phyloP scores from a whole-genome alignment of 2,888 invertebrate genomes.

The Gandaritis pyraliata region DNA sequence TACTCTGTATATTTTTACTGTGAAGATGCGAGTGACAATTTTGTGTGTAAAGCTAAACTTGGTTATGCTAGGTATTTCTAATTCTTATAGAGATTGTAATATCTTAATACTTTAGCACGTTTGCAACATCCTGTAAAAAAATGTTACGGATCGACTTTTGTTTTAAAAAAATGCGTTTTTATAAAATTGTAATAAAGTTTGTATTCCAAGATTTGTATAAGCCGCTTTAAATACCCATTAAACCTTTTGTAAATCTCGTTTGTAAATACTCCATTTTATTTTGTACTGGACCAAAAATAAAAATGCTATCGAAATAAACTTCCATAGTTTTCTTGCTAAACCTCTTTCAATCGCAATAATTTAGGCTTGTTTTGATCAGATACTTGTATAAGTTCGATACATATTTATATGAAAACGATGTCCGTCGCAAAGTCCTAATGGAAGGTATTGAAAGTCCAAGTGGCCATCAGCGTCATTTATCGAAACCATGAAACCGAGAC shows the following conservation, averaged over 20 bases:
- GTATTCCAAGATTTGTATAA: constrained; percentile 1
- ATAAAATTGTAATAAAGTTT: background rate
- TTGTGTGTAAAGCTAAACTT: constrained; percentile 3
- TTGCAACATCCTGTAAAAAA: no score
- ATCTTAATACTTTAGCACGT: no score
- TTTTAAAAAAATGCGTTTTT: no score
- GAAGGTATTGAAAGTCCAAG: constrained; percentile 5
- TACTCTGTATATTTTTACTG: background rate
- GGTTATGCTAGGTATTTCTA: background rate
- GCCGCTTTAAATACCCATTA: background rate
- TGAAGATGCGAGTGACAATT: background rate
- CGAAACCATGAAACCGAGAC: constrained; percentile 24
- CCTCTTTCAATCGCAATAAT: background rate
- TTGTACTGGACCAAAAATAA: constrained; percentile 42
- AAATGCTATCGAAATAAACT: constrained; percentile 16
- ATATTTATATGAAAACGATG: background rate
- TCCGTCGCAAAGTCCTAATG: background rate
- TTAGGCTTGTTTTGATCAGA: background rate
- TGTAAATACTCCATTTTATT: constrained; percentile 35
- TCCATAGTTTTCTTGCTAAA: no score
- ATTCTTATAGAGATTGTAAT: background rate
- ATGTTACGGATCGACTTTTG: no score
- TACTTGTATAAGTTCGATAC: background rate
- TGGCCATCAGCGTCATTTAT: constrained; percentile 13
- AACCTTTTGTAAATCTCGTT: constrained; percentile 17